Percentiles rank a stretch among this genome's conserved stretches.
Evolutionary conservation across 2,113 vertebrate genomes (phyloP).

Genomic region (Chinchilla lanigera): DNA sequence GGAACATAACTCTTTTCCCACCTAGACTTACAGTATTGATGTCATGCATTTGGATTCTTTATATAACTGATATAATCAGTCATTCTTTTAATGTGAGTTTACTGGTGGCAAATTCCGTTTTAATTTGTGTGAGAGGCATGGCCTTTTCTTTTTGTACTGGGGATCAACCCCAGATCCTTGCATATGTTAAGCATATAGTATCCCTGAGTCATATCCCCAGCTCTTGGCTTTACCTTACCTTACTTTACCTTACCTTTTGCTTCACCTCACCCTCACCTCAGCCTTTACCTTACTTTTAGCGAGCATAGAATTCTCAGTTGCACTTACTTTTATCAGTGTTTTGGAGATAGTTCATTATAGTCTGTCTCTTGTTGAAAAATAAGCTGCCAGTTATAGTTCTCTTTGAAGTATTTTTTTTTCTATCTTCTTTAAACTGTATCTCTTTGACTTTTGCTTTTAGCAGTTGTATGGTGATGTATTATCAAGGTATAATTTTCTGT

Average conservation of each 20-base stretch:
- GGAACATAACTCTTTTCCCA: background rate
- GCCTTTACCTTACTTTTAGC: background rate
- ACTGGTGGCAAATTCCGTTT: background rate
- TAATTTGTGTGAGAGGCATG: background rate
- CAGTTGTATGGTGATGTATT: background rate
- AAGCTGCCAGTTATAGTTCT: background rate
- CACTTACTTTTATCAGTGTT: background rate
- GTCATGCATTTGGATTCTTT: background rate
- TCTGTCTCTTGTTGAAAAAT: slow-evolving; percentile 19
- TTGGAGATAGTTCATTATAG: slow-evolving; percentile 18
- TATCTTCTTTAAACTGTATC: slow-evolving; percentile 14
- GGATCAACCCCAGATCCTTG: background rate
- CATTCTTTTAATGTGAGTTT: slow-evolving; percentile 14
- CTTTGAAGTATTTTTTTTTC: background rate
- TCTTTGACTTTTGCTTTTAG: background rate
- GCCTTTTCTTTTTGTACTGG: background rate
- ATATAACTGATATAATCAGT: background rate
- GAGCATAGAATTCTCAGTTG: background rate
- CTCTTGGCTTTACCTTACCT: background rate
- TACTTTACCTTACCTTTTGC: background rate
- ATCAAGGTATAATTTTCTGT: background rate
- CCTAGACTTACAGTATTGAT: background rate
- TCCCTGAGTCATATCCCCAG: background rate
- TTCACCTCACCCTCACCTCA: no score
- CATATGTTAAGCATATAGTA: background rate